These are phyloP conservation scores for Amiota communis DNA, from an alignment of 2,888 invertebrate species.

Conservation along the genomic window DNA sequence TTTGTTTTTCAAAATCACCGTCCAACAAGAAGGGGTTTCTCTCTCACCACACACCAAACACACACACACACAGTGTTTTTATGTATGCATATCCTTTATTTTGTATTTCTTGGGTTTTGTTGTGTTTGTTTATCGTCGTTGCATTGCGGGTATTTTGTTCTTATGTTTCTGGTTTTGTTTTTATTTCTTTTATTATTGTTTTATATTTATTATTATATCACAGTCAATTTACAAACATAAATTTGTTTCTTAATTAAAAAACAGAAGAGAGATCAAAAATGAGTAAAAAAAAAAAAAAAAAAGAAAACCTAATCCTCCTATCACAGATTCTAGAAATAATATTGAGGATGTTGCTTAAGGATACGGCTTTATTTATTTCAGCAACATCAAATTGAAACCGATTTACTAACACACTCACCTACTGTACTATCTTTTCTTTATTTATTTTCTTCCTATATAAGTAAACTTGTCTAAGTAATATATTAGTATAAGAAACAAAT, in stretches of 20 bases:
- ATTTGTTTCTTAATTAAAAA: constrained; percentile 24
- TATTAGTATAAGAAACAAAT: too few species aligned
- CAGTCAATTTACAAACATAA: constrained; percentile 23
- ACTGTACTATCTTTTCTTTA: not conserved
- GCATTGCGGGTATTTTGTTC: not conserved
- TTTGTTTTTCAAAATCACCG: constrained; percentile 23
- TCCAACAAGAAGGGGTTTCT: not conserved
- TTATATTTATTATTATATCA: not conserved
- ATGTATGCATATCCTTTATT: too few species aligned
- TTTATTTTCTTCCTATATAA: not conserved
- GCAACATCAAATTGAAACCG: constrained; percentile 8
- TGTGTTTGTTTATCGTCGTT: not conserved
- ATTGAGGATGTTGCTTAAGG: constrained; percentile 8
- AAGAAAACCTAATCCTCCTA: too few species aligned
- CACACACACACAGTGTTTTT: not conserved
- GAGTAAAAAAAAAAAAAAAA: too few species aligned
- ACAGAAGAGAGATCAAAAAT: not conserved
- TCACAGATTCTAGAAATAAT: not conserved
- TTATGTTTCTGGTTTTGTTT: constrained; percentile 4
- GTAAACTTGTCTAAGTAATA: too few species aligned
- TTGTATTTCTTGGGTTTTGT: not conserved
- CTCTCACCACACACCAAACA: too few species aligned
- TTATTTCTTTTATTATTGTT: not conserved
- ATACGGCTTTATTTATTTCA: constrained; percentile 25
- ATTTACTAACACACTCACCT: not conserved